Evolutionary conservation across 2,113 vertebrate genomes (phyloP).

Genomic region (Puntigrus tetrazona): DNA sequence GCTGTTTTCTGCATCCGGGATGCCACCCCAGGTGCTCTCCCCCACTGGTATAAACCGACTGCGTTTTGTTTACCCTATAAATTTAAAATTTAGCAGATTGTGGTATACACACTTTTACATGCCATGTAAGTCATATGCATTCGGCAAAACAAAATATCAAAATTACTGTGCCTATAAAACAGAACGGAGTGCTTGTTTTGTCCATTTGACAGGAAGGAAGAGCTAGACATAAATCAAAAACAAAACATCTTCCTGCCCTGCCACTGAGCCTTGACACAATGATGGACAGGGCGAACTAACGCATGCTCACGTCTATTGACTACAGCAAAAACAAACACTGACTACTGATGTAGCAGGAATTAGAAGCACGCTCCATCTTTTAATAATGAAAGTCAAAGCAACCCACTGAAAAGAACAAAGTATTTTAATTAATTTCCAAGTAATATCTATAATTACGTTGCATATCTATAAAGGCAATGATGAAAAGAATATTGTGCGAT

Average conservation of each 20-base stretch:
- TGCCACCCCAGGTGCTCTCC: slow-evolving; percentile 58
- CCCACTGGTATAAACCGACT: not conserved
- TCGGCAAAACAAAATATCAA: not conserved
- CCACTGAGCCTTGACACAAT: slow-evolving; percentile 28
- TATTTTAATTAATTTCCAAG: not conserved
- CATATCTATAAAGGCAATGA: not conserved
- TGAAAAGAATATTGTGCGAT: not conserved
- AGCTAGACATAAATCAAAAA: slow-evolving; percentile 32
- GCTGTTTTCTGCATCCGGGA: slow-evolving; percentile 55
- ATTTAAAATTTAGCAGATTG: not conserved
- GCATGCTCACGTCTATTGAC: slow-evolving; percentile 18
- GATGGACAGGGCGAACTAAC: slow-evolving; percentile 28
- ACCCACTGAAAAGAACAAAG: not conserved
- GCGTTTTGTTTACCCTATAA: not conserved
- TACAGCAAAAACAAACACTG: not conserved
- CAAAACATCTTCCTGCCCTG: slow-evolving; percentile 41
- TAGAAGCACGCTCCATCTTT: not conserved
- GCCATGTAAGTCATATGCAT: not conserved
- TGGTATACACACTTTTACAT: not conserved
- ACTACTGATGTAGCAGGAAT: slow-evolving; percentile 7
- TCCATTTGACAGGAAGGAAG: slow-evolving; percentile 34
- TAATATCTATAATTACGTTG: slow-evolving; percentile 11
- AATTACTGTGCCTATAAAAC: not conserved
- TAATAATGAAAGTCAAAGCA: not conserved
- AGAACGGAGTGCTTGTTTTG: slow-evolving; percentile 31